Evolutionary conservation across 2,888 invertebrate genomes (phyloP).

Genomic region (Eilema sororculum): DNA sequence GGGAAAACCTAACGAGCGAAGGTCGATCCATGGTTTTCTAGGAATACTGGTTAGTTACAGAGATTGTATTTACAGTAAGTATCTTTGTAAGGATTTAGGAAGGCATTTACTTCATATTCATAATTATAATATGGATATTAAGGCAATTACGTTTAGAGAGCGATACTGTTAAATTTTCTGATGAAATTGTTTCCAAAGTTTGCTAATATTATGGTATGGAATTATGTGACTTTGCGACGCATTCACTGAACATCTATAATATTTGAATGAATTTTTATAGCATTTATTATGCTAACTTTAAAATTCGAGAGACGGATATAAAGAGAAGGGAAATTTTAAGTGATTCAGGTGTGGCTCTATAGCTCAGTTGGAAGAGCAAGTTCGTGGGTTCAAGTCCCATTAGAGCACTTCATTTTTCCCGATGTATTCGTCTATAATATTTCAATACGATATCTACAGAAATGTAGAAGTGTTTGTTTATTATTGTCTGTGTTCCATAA

Average conservation of each 20-base stretch:
- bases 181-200: neutral
- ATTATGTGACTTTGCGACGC: neutral
- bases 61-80: conserved; percentile 16
- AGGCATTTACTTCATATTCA: conserved; percentile 20
- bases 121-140: neutral
- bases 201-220: neutral
- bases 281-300: too few relatives aligned
- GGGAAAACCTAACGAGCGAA: conserved; percentile 30
- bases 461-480: neutral
- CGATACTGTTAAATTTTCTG: neutral
- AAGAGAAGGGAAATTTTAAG: too few relatives aligned
- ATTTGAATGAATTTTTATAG: too few relatives aligned
- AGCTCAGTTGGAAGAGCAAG: too few relatives aligned
- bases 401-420: too few relatives aligned
- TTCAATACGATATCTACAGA: neutral
- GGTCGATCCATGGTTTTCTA: conserved; percentile 21
- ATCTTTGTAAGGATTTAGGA: conserved; percentile 10
- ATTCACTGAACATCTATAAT: too few relatives aligned
- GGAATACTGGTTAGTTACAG: conserved; percentile 17
- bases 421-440: neutral
- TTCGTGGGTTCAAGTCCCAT: too few relatives aligned
- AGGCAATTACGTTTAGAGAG: neutral
- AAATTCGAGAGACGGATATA: too few relatives aligned
- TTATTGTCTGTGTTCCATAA: neutral
- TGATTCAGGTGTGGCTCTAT: too few relatives aligned